Base-by-base conservation (phyloP, 2,888 invertebrate species). In the Crematogaster levior region DNA sequence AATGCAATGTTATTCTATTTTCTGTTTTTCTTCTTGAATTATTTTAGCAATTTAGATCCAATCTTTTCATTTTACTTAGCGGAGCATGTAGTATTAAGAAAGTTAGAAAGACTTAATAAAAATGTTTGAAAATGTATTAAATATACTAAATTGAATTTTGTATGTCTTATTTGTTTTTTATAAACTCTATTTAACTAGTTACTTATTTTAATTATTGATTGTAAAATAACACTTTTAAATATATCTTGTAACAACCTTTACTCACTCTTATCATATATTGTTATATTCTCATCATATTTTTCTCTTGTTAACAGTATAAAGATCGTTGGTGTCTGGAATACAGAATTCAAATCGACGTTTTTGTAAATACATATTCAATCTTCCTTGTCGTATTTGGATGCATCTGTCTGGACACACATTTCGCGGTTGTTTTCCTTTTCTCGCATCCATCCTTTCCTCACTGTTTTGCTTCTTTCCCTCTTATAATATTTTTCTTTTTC, bases 201-300 rank as follows among this genome's bases (percentile, higher is more conserved):
- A 21, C 34, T 24, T 6, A n/a, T 68, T 37, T 70, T 24, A 51
- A 66, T 0, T 6, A 27, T 73, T 72, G 18, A 18, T n/a, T 34
- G 3, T 30, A n/a, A 34, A 51, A 27, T 21, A 3, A 46, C 6
- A 73, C 1, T 37, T 0, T 24, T 24, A 12, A n/a, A 48, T 65
- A 43, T 18, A 60, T 48, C 9, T 6, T 51, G 27, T 6, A 61
- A 61, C 10, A 37, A 24, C n/a, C n/a, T n/a, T n/a, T n/a, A n/a
- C n/a, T n/a, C n/a, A n/a, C n/a, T 48, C n/a, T 60, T 74, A 60
- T 73, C 18, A 43, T 7, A 7, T n/a, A 12, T 3, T 72, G n/a
- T n/a, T n/a, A n/a, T 56, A 21, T 40, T 40, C 6, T 40, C 7
- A 9, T n/a, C 10, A 6, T n/a, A n/a, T n/a, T n/a, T n/a, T n/a